A percentile compares a stretch with the other conserved stretches of the same genome.
Evolutionary conservation across 1,140 invertebrate genomes (phyloP).

Genomic region (Drepana arcuata): DNA sequence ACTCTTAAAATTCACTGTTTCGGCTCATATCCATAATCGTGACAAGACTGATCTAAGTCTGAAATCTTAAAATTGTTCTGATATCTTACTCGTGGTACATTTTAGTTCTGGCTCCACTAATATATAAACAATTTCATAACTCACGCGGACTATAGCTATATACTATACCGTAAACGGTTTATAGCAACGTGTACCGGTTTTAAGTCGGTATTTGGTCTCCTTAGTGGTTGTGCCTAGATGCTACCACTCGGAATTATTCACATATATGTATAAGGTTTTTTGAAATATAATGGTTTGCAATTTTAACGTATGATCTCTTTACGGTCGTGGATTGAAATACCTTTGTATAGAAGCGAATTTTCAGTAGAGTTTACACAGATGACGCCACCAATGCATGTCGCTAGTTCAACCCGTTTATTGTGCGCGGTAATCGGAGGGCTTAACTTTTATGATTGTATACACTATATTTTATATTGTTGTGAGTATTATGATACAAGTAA

Average conservation of each 20-base stretch:
- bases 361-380: no score
- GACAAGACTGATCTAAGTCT: constrained; percentile 46
- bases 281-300: no score
- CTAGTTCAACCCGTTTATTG: background rate
- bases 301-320: no score
- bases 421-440: no score
- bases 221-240: background rate
- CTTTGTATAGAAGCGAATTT: no score
- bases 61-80: no score
- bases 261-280: no score
- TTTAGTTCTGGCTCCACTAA: no score
- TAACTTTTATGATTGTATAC: background rate
- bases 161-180: background rate
- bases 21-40: constrained; percentile 13
- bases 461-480: constrained; percentile 28
- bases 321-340: no score
- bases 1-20: no score
- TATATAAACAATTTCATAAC: background rate
- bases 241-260: no score
- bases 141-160: background rate
- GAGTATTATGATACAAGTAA: constrained; percentile 42
- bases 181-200: background rate
- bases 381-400: background rate
- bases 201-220: background rate
- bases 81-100: no score